Base-by-base conservation (phyloP, 2,888 invertebrate genomes). In the Xiphydria camelus region DNA sequence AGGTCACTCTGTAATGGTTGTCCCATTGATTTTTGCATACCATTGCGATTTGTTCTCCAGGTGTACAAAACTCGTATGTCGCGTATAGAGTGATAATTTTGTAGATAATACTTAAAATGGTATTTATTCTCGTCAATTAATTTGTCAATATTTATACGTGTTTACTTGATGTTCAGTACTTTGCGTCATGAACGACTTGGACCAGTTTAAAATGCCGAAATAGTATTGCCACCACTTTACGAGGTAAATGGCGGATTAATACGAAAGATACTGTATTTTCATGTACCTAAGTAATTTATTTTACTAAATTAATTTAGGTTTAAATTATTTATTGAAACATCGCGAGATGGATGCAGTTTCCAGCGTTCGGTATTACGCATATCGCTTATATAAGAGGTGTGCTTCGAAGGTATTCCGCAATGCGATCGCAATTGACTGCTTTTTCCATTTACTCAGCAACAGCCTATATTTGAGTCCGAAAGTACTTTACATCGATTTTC, bases 201-300 rank as follows among this genome's bases (percentile, higher is more conserved):
- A 45, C 17, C 41, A 46, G 41, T 23, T 10, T 22, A 33, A 32
- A 54, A 52, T 58, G 48, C 52, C 51, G 55, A 52, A 42, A 51
- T 51, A 52, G 68, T 69, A 70, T 70, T 70, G 57, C 54, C 57
- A 56, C 50, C 54, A 53, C 68, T 68, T 65, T 59, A 55, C 43
- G 41, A 42, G 32, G 39, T 57, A 55, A 66, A 64, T 59, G 59
- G 52, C 50, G 57, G 48, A 59, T 55, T 52, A 66, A 65, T 70
- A 66, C 64, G 41, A 34, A 38, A 53, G 38, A 42, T 55, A 53
- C 51, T 49, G 45, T 55, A 55, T 62, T 64, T 59, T 56, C 54
- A 50, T 56, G 57, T 61, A 62, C 58, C 61, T 51, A 62, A 61
- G 57, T 63, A 65, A 65, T 68, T 68, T 66, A 68, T 67, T 70